phyloP scores from a whole-genome alignment of 1,140 invertebrate species.

The Cherax quadricarinatus region DNA sequence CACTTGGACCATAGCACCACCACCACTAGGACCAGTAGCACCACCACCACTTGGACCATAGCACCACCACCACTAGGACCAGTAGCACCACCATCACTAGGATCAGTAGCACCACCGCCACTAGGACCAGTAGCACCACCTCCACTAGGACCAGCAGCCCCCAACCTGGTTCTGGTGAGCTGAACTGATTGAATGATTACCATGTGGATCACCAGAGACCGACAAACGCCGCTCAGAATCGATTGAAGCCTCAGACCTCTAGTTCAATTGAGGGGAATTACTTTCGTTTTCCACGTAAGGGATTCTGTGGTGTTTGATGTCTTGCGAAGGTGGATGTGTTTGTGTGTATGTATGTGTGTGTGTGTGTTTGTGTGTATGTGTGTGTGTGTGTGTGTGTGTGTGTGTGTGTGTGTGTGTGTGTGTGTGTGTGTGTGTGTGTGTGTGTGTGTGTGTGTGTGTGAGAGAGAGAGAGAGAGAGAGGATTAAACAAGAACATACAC shows the following conservation, averaged over 20 bases:
- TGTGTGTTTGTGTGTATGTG: conserved; percentile 32
- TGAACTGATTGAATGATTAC: conserved; percentile 52
- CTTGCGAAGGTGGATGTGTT: neutral
- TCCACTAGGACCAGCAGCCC: neutral
- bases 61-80: no score
- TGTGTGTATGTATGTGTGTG: neutral
- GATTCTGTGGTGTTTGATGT: conserved; percentile 12
- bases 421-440: conserved; percentile 35
- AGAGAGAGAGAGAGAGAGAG: no score
- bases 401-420: conserved; percentile 40
- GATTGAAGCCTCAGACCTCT: neutral
- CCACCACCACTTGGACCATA: neutral
- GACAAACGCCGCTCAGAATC: conserved; percentile 24
- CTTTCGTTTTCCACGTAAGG: conserved; percentile 43
- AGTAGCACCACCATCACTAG: no score
- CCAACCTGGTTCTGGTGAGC: conserved; percentile 18
- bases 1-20: no score
- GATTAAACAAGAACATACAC: no score
- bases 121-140: neutral
- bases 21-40: neutral
- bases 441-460: neutral
- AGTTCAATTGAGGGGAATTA: conserved; percentile 25
- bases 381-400: conserved; percentile 51
- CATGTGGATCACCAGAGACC: conserved; percentile 17
- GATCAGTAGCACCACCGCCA: no score